Evolutionary conservation across 2,888 invertebrate species (phyloP).

Genomic region (Halocaridina rubra): DNA sequence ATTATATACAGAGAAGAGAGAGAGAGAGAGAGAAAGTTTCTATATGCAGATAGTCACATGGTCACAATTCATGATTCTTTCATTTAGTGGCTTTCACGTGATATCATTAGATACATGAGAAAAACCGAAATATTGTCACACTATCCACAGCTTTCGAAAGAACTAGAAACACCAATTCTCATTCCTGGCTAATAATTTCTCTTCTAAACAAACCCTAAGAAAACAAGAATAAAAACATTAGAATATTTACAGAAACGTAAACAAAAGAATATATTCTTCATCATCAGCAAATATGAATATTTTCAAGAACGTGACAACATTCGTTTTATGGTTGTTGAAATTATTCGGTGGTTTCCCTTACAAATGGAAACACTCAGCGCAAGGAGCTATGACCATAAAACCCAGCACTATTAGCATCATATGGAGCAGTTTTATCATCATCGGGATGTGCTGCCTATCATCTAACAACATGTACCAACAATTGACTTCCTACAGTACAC

Average conservation of each 20-base stretch:
- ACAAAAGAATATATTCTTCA: neutral
- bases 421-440: neutral
- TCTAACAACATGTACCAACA: neutral
- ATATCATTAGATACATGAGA: no score
- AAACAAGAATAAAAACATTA: no score
- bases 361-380: neutral
- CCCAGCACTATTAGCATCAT: neutral
- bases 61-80: no score
- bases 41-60: no score
- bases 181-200: no score
- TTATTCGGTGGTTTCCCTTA: constrained; percentile 23
- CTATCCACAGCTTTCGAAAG: no score
- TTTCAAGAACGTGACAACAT: neutral
- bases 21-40: no score
- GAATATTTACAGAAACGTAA: neutral
- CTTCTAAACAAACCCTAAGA: no score
- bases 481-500: neutral
- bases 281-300: neutral
- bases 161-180: no score
- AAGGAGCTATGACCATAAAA: neutral
- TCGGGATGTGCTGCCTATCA: neutral
- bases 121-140: no score
- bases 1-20: no score
- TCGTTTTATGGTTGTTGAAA: neutral
- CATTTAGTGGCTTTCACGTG: no score